Evolutionary conservation across 2,888 invertebrate genomes (phyloP).

Genomic region (Terebella lapidaria): DNA sequence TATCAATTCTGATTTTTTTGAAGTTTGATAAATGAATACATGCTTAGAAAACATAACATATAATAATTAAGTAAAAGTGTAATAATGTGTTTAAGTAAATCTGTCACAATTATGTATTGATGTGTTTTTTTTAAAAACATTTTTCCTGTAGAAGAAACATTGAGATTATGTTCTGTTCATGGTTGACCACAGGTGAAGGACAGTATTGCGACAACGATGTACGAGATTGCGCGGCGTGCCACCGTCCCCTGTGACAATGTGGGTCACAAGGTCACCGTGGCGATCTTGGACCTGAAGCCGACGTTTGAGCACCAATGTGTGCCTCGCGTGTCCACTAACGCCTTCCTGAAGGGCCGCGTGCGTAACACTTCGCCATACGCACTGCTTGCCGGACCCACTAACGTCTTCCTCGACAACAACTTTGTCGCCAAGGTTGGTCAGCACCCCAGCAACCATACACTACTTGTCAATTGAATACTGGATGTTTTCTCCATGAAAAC

Average conservation of each 20-base stretch:
- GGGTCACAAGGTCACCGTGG: slow-evolving; percentile 46
- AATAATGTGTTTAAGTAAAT: too few species aligned
- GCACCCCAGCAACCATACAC: background rate
- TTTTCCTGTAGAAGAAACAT: too few species aligned
- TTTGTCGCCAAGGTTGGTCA: slow-evolving; percentile 49
- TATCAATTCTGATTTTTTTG: too few species aligned
- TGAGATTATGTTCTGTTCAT: background rate
- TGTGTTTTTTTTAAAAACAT: too few species aligned
- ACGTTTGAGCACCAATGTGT: slow-evolving; percentile 49
- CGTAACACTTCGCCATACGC: slow-evolving; percentile 49
- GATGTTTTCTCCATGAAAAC: too few species aligned
- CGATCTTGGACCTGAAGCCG: slow-evolving; percentile 49
- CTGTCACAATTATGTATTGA: too few species aligned
- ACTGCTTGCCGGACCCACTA: slow-evolving; percentile 50
- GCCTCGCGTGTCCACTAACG: slow-evolving; percentile 47
- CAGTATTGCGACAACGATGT: slow-evolving; percentile 46
- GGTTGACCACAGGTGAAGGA: slow-evolving; percentile 46
- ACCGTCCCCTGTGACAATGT: slow-evolving; percentile 49
- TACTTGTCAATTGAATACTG: too few species aligned
- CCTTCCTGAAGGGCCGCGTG: slow-evolving; percentile 52
- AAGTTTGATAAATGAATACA: too few species aligned
- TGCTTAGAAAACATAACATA: too few species aligned
- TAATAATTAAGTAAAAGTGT: too few species aligned
- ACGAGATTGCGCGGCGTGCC: slow-evolving; percentile 47
- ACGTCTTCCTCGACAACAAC: slow-evolving; percentile 54